phyloP scores from a whole-genome alignment of 1,140 invertebrate genomes.

The Schlechtendalia chinensis region DNA sequence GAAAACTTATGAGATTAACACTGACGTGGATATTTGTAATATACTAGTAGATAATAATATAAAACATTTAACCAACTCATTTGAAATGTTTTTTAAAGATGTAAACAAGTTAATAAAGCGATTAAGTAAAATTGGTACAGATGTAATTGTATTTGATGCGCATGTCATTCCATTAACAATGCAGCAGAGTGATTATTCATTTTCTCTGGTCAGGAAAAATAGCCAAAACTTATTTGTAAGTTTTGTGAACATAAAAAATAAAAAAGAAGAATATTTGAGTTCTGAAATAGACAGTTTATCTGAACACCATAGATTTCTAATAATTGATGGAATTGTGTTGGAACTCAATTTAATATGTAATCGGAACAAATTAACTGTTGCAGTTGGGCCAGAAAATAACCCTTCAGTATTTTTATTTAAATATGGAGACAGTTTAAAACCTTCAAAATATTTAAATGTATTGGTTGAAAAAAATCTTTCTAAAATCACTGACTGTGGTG shows the following conservation, averaged over 20 bases:
- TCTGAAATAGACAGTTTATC: neutral
- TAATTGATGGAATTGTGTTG: neutral
- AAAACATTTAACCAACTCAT: neutral
- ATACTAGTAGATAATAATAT: neutral
- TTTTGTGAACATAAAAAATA: conserved; percentile 3
- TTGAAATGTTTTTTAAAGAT: neutral
- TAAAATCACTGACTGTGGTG: neutral
- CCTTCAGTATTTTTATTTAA: conserved; percentile 5
- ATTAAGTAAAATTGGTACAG: neutral
- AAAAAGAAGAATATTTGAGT: neutral
- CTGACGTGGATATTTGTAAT: neutral
- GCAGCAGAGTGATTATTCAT: neutral
- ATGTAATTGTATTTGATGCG: neutral
- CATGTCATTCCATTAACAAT: neutral
- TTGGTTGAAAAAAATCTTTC: neutral
- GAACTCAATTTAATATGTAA: neutral
- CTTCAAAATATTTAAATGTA: neutral
- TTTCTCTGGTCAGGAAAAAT: neutral
- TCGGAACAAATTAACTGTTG: neutral
- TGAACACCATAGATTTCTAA: neutral
- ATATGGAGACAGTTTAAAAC: neutral
- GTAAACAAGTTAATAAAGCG: neutral
- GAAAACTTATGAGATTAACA: neutral
- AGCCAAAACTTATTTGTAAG: neutral
- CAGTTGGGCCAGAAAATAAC: neutral